Base-by-base conservation (phyloP, 92 coral and sea anemone species). In the Phymanthus crucifer region DNA sequence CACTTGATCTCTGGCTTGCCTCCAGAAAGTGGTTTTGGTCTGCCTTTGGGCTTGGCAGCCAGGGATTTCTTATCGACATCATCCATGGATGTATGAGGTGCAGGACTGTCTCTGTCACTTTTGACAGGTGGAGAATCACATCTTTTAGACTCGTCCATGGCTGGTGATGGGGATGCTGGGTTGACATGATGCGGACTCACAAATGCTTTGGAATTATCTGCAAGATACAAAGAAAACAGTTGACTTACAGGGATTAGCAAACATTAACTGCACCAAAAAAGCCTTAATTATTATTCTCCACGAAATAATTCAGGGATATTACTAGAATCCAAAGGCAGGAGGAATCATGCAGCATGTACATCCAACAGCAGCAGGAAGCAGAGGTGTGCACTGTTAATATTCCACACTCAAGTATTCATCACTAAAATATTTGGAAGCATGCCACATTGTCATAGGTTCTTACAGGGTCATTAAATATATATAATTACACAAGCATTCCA, bases 1-100 rank as follows among this genome's bases (percentile, higher is more conserved):
- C 99, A 95, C 43, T 93, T 89, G 24, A 92, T 92, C 74, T 92
- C 97, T 27, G 97, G 90, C 78, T 86, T 90, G 23, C 83, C 32
- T 18, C 93, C 93, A 66, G 87, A 61, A 32, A 69, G 36, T 16
- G 90, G 94, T 77, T 84, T 88, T 36, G 90, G 87, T 80, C 89
- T 87, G 26, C 89, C 91, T 66, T 89, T 91, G 73, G 86, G 66
- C 69, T 81, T 88, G 27, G 80, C 75, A 21, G 73, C 73, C 31
- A 79, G 80, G 66, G 74, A 38, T 75, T 89, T 89, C 76, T 87
- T 92, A 65, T 74, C 73, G 9, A 76, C 36, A 31, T 86, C 88
- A 40, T 92, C 97, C n/a, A 77, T 75, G 13, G 79, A 66, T 29
- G n/a, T n/a, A n/a, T 57, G 47, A 6, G 94, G 97, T 10, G 89